A percentile compares a stretch with the other conserved stretches of the same genome.
Evolutionary conservation across 2,888 invertebrate species (phyloP).

Genomic region (Oxyteleia sp.): DNA sequence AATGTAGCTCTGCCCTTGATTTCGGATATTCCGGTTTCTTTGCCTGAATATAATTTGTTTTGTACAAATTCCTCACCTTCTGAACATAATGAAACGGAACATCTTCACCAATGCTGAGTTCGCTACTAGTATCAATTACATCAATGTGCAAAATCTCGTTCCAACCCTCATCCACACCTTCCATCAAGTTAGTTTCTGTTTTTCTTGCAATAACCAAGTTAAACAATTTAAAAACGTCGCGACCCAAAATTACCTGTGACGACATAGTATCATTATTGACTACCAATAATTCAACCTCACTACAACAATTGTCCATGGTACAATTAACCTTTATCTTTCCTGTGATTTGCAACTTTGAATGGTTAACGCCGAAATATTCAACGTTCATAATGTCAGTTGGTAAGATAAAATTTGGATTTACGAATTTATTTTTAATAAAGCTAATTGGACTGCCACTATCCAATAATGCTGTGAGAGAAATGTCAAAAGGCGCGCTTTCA

Average conservation of each 20-base stretch:
- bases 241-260: neutral
- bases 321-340: constrained; percentile 9
- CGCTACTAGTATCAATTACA: neutral
- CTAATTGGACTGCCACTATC: neutral
- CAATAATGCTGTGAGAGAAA: constrained; percentile 8
- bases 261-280: constrained; percentile 1
- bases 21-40: too few relatives aligned
- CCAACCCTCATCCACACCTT: neutral
- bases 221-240: constrained; percentile 17
- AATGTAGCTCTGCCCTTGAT: neutral
- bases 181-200: neutral
- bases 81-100: too few relatives aligned
- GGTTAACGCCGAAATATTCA: constrained; percentile 23
- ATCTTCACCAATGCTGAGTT: neutral
- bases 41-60: too few relatives aligned
- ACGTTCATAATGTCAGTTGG: neutral
- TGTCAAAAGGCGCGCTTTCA: neutral
- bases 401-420: constrained; percentile 16
- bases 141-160: constrained; percentile 12
- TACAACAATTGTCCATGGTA: neutral
- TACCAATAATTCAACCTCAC: neutral
- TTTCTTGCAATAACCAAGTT: neutral
- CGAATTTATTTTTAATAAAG: constrained; percentile 6
- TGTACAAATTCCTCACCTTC: too few relatives aligned
- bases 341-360: constrained; percentile 10